These are phyloP conservation scores for Pluvialis apricaria DNA, from an alignment of 2,113 vertebrate genomes.

Conservation along the genomic window DNA sequence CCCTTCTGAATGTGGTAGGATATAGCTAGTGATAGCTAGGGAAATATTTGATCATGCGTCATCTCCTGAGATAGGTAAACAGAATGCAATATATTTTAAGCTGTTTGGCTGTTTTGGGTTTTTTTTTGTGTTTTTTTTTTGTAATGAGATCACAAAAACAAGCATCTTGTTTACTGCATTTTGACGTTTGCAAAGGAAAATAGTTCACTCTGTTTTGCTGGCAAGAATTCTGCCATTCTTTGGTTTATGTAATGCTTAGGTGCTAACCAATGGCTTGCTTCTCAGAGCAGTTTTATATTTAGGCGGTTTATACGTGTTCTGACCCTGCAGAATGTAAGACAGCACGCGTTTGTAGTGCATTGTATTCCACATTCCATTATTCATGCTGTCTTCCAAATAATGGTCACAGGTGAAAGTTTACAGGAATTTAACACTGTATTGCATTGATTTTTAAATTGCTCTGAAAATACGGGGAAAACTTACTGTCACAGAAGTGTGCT, in stretches of 20 bases:
- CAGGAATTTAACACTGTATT: not conserved
- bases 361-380: not conserved
- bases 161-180: not conserved
- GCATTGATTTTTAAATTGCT: not conserved
- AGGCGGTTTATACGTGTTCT: accelerated
- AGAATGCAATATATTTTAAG: not conserved
- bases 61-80: conserved; percentile 37
- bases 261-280: not conserved
- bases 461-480: not conserved
- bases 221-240: not conserved
- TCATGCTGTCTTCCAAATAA: not conserved
- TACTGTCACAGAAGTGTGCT: accelerated
- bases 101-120: not conserved
- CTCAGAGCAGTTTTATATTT: not conserved
- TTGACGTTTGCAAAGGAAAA: not conserved
- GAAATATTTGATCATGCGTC: conserved; percentile 20
- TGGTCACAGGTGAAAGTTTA: not conserved
- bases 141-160: not conserved
- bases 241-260: accelerated
- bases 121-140: not conserved
- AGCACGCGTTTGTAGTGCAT: not conserved
- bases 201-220: not conserved
- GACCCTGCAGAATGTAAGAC: not conserved
- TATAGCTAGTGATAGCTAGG: conserved; percentile 25
- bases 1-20: conserved; percentile 41